phyloP scores from a whole-genome alignment of 2,888 invertebrate genomes.

The Temnothorax unifasciatus region DNA sequence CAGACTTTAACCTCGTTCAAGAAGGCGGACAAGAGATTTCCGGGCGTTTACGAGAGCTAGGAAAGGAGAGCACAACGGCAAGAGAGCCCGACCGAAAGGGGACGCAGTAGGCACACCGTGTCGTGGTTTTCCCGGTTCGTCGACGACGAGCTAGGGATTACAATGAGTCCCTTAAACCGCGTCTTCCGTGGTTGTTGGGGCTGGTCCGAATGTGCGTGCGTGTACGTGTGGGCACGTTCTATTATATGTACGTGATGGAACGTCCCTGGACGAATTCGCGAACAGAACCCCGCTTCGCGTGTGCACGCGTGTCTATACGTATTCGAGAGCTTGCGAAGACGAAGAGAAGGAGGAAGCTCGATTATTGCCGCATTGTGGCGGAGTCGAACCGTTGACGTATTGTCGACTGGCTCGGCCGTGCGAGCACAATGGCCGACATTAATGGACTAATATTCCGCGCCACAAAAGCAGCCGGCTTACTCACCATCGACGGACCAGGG shows the following conservation, averaged over 20 bases:
- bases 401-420: slow-evolving; percentile 71
- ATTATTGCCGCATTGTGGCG: slow-evolving; percentile 79
- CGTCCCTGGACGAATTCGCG: slow-evolving; percentile 7
- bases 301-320: background rate
- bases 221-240: background rate
- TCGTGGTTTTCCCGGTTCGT: slow-evolving; percentile 5
- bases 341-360: slow-evolving; percentile 74
- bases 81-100: background rate
- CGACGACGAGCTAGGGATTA: slow-evolving; percentile 29
- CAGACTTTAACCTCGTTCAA: slow-evolving; percentile 77
- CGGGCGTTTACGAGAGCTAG: slow-evolving; percentile 34
- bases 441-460: slow-evolving; percentile 77
- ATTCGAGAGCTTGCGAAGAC: slow-evolving; percentile 69
- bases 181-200: background rate
- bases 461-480: slow-evolving; percentile 74
- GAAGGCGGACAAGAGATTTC: slow-evolving; percentile 74
- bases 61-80: background rate
- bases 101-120: slow-evolving; percentile 8
- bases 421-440: slow-evolving; percentile 74
- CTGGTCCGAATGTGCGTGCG: background rate
- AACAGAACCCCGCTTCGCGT: background rate
- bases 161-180: slow-evolving; percentile 22
- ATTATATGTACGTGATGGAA: background rate
- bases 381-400: slow-evolving; percentile 79
- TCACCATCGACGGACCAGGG: slow-evolving; percentile 50